phyloP scores from a whole-genome alignment of 2,113 vertebrate species.

The Lanius ludovicianus region DNA sequence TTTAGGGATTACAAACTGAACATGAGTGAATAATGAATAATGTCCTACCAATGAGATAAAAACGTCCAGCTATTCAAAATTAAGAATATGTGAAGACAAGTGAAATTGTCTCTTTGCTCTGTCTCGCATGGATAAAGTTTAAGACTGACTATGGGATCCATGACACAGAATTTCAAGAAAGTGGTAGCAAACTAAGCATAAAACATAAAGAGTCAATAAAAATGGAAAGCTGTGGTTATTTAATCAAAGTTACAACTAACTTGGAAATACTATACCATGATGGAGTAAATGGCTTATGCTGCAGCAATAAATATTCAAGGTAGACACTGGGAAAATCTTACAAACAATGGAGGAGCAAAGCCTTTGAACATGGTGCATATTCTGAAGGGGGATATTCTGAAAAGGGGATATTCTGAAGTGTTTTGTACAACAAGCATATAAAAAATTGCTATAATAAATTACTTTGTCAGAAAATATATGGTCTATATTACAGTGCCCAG shows the following conservation, averaged over 20 bases:
- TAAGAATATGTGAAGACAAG: not conserved
- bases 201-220: not conserved
- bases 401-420: not conserved
- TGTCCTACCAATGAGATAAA: not conserved
- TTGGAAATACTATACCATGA: not conserved
- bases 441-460: not conserved
- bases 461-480: not conserved
- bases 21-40: not conserved
- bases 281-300: not conserved
- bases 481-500: not conserved
- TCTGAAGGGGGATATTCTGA: not conserved
- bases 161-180: not conserved
- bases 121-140: not conserved
- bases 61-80: not conserved
- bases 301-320: not conserved
- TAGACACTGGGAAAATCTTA: not conserved
- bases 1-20: not conserved
- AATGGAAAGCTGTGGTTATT: not conserved
- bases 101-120: not conserved
- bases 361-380: not conserved
- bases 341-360: not conserved
- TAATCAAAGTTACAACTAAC: not conserved
- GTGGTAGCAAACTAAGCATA: not conserved
- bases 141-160: not conserved
- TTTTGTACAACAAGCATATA: not conserved